These are phyloP conservation scores for Syngnathus acus DNA, from an alignment of 2,797 vertebrate species.

Conservation along the genomic window DNA sequence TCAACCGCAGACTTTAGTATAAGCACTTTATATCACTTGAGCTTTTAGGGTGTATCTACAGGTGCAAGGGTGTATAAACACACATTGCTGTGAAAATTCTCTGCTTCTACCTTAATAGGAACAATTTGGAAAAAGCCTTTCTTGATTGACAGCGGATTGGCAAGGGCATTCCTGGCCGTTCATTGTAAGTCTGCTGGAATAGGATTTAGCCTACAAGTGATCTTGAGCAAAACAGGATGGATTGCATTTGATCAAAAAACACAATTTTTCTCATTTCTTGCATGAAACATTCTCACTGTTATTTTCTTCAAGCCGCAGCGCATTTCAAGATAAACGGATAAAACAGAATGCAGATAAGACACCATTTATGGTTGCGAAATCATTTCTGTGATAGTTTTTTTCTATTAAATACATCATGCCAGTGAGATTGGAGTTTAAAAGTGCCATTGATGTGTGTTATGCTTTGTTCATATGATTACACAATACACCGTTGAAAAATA, in stretches of 20 bases:
- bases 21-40: too few species aligned
- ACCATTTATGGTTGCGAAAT: neutral
- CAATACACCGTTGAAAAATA: neutral
- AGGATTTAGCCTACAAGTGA: neutral
- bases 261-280: neutral
- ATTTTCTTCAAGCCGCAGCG: too few species aligned
- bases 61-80: too few species aligned
- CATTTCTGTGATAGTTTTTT: neutral
- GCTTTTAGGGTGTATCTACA: too few species aligned
- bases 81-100: too few species aligned
- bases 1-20: neutral
- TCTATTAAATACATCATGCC: neutral
- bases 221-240: neutral
- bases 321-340: neutral
- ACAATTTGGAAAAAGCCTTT: too few species aligned
- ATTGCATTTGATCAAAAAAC: neutral
- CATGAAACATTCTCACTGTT: too few species aligned
- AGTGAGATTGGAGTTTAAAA: neutral
- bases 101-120: too few species aligned
- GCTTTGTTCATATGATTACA: neutral
- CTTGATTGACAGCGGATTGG: neutral
- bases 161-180: neutral
- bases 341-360: neutral
- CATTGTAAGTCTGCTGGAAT: neutral
- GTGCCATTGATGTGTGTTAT: neutral